phyloP scores from a whole-genome alignment of 2,113 vertebrate genomes.

The Hystrix cristata region DNA sequence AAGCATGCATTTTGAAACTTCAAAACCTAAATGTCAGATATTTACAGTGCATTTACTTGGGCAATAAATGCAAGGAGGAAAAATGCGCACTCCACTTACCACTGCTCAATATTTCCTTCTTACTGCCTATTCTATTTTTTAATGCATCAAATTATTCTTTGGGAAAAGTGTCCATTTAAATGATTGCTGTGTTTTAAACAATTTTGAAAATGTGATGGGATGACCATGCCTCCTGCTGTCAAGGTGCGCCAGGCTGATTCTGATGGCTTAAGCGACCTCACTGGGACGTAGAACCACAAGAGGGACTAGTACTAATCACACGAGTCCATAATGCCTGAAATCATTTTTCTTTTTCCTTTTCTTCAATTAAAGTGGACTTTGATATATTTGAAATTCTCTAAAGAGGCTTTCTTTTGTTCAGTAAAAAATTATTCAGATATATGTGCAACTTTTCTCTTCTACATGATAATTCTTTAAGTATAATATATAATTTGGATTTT shows the following conservation, averaged over 20 bases:
- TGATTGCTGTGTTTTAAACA: constrained; percentile 76
- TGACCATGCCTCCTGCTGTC: constrained; percentile 7
- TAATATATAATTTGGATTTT: neutral
- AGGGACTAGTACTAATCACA: neutral
- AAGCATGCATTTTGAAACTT: constrained; percentile 52
- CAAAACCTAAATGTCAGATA: constrained; percentile 55
- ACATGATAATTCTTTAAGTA: neutral
- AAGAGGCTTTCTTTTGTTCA: neutral
- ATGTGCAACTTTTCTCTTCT: neutral
- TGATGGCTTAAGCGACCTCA: constrained; percentile 52
- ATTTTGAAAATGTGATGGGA: constrained; percentile 67
- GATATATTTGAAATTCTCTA: neutral
- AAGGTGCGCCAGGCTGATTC: neutral
- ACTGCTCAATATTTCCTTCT: constrained; percentile 29
- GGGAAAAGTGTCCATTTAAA: constrained; percentile 72
- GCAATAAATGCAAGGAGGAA: constrained; percentile 52
- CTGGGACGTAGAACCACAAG: neutral
- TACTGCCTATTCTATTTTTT: constrained; percentile 18
- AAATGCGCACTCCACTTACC: constrained; percentile 47
- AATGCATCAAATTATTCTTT: constrained; percentile 71
- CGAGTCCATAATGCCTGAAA: neutral
- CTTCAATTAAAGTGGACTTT: constrained; percentile 19
- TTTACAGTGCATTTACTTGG: constrained; percentile 48
- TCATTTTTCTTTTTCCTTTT: neutral
- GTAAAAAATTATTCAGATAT: neutral